These are phyloP conservation scores for Nilaparvata lugens DNA, from an alignment of 1,140 invertebrate species.

Conservation along the genomic window DNA sequence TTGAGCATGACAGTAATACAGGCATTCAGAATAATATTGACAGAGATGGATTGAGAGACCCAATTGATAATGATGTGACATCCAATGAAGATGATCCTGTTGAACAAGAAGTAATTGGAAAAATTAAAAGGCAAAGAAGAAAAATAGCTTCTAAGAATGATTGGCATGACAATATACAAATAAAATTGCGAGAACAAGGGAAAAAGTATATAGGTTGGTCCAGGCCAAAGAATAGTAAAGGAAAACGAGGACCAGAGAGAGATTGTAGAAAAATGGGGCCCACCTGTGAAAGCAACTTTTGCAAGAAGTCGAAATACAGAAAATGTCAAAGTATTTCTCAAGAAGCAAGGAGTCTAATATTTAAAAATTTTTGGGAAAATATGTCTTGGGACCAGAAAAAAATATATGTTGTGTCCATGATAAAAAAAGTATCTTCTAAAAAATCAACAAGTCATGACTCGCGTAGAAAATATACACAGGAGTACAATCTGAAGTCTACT, in stretches of 20 bases:
- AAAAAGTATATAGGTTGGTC: not conserved
- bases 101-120: no score
- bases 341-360: not conserved
- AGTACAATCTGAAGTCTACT: constrained; percentile 5
- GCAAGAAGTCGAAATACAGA: constrained; percentile 6
- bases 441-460: not conserved
- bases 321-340: constrained; percentile 2
- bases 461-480: not conserved
- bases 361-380: constrained; percentile 6
- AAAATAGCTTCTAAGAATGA: no score
- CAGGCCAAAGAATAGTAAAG: not conserved
- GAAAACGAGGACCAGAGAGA: constrained; percentile 1
- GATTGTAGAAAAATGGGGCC: constrained; percentile 12
- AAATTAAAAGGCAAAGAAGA: no score
- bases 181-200: not conserved
- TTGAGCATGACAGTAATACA: no score
- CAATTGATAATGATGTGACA: no score
- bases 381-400: constrained; percentile 9
- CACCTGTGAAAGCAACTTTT: constrained; percentile 2
- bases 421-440: constrained; percentile 1
- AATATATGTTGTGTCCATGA: constrained; percentile 3
- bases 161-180: no score
- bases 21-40: no score
- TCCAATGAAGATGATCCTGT: no score
- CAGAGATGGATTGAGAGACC: no score